Percentiles rank a stretch among this genome's conserved stretches.
Evolutionary conservation across 1,140 invertebrate genomes (phyloP).

Genomic region (Dryas iulia): DNA sequence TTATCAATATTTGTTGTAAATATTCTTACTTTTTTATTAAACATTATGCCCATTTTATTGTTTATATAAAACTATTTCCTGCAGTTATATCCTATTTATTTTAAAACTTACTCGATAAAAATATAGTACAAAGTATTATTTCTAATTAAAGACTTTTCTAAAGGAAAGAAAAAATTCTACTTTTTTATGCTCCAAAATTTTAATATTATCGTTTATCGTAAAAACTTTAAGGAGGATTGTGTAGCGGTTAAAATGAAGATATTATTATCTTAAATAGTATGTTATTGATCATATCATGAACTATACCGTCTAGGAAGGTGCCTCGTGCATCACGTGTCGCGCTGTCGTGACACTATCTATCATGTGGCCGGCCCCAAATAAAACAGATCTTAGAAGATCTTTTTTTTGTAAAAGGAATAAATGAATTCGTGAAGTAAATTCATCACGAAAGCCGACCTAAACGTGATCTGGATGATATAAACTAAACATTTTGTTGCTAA

Average conservation of each 20-base stretch:
- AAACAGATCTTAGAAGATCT: conserved; percentile 14
- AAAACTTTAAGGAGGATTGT: no score
- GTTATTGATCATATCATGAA: neutral
- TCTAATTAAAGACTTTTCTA: no score
- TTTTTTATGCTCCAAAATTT: no score
- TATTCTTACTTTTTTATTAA: neutral
- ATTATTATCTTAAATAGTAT: neutral
- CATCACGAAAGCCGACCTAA: conserved; percentile 4
- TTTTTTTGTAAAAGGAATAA: conserved; percentile 17
- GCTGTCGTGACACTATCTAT: conserved; percentile 27
- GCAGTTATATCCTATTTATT: no score
- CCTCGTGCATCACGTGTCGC: conserved; percentile 28
- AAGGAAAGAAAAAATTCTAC: no score
- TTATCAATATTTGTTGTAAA: neutral
- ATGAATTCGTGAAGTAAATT: conserved; percentile 5
- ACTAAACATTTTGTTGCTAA: conserved; percentile 35
- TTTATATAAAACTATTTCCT: no score
- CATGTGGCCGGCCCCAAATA: neutral
- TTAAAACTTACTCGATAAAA: no score
- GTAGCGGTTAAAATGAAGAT: neutral
- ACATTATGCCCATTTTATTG: neutral
- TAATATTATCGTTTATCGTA: no score
- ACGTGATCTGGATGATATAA: conserved; percentile 35
- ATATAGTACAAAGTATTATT: no score
- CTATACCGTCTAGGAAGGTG: conserved; percentile 25